A percentile compares a stretch with the other conserved stretches of the same genome.
These are phyloP conservation scores for Chaetops frenatus DNA, from an alignment of 2,113 vertebrate genomes.

Conservation along the genomic window DNA sequence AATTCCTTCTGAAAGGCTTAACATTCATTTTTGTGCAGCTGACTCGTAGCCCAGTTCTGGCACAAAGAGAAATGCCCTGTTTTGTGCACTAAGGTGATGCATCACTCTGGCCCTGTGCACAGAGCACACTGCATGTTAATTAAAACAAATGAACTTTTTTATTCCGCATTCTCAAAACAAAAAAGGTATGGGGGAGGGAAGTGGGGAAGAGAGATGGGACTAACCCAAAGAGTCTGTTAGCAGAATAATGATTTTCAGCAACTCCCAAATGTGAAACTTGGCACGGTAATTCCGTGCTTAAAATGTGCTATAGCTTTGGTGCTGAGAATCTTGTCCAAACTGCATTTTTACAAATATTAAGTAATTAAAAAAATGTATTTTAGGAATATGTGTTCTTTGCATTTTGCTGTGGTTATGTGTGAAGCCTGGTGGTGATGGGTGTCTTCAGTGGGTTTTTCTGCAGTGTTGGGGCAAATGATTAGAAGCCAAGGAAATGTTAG, in stretches of 20 bases:
- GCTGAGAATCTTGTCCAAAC: background rate
- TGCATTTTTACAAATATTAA: background rate
- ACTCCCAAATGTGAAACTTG: background rate
- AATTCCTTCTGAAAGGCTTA: background rate
- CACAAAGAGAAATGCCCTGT: background rate
- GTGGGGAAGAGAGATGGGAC: background rate
- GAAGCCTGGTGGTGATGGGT: background rate
- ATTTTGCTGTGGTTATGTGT: background rate
- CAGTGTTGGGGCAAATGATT: background rate
- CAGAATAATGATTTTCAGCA: background rate
- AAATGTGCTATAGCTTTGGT: background rate
- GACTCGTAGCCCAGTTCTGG: background rate
- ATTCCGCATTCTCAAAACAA: background rate
- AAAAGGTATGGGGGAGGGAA: accelerated
- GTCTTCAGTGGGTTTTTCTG: background rate
- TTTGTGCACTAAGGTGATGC: background rate
- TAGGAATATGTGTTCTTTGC: background rate
- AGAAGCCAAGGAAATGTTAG: background rate
- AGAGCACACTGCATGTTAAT: background rate
- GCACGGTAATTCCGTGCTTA: background rate
- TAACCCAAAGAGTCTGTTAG: background rate
- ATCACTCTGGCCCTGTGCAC: background rate
- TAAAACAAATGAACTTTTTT: background rate
- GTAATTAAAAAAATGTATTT: background rate
- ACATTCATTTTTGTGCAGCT: background rate